Conservation (phyloP, 2,888 invertebrate genomes). For the Drosophila stalkeri region DNA sequence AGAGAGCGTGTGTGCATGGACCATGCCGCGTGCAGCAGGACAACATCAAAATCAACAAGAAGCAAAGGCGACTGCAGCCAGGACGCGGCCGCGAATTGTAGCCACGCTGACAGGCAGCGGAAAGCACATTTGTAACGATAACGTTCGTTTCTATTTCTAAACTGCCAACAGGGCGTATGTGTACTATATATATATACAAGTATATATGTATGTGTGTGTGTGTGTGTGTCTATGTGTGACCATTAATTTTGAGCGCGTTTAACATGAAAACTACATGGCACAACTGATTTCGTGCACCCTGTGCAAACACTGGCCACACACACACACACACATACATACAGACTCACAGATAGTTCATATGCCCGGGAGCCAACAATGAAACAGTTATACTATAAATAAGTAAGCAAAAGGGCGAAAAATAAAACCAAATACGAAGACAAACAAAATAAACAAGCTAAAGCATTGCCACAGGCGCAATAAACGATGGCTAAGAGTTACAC, state of each 20-base stretch:
- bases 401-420: slow-evolving; percentile 59
- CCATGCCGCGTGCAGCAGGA: slow-evolving; percentile 32
- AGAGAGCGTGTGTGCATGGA: not conserved
- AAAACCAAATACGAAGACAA: slow-evolving; percentile 48
- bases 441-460: slow-evolving; percentile 41
- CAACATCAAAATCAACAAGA: slow-evolving; percentile 70
- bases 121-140: slow-evolving; percentile 79
- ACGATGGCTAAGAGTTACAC: not conserved
- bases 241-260: slow-evolving; percentile 79
- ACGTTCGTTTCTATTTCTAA: slow-evolving; percentile 74
- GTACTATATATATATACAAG: not conserved
- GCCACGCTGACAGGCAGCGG: slow-evolving; percentile 76
- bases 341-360: slow-evolving; percentile 68
- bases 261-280: slow-evolving; percentile 78
- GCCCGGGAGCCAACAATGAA: slow-evolving; percentile 76
- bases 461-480: not conserved
- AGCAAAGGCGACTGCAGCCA: slow-evolving; percentile 35
- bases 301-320: slow-evolving; percentile 51
- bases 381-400: slow-evolving; percentile 79
- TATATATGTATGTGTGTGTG: slow-evolving; percentile 24
- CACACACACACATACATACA: slow-evolving; percentile 21
- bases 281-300: slow-evolving; percentile 75
- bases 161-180: slow-evolving; percentile 38
- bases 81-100: slow-evolving; percentile 69
- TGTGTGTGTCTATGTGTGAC: slow-evolving; percentile 58